Conservation (phyloP, 2,888 invertebrate genomes). For the Euplagia quadripunctaria region DNA sequence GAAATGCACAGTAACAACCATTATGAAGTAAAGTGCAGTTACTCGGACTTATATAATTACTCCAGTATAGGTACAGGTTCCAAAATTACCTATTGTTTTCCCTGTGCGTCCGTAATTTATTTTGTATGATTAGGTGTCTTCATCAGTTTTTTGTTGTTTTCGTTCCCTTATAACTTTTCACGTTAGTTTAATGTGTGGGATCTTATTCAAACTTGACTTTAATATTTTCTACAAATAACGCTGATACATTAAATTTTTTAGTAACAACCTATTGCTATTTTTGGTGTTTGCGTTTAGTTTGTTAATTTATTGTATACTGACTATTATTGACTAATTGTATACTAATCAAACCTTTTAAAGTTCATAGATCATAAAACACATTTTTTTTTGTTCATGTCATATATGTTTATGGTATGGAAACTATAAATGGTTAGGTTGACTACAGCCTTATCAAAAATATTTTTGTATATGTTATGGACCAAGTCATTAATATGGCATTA, state of each 20-base stretch:
- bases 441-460: not conserved
- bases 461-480: no score
- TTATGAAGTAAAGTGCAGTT: constrained; percentile 27
- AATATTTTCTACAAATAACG: constrained; percentile 28
- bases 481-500: no score
- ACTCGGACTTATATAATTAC: constrained; percentile 15
- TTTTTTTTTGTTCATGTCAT: no score
- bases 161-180: constrained; percentile 39
- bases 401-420: no score
- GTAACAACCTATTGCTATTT: constrained; percentile 23
- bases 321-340: not conserved
- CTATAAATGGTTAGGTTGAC: no score
- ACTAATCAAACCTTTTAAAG: constrained; percentile 6
- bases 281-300: constrained; percentile 14
- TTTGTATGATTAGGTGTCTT: constrained; percentile 21
- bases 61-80: constrained; percentile 23
- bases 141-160: constrained; percentile 51
- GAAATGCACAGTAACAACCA: constrained; percentile 2
- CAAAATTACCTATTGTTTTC: constrained; percentile 62
- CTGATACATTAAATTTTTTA: constrained; percentile 42
- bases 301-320: constrained; percentile 3
- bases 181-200: constrained; percentile 48
- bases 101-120: constrained; percentile 33
- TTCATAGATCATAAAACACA: not conserved
- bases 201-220: constrained; percentile 12